Evolutionary conservation across 2,888 invertebrate species (phyloP).

Genomic region (Himalopsyche anomala): DNA sequence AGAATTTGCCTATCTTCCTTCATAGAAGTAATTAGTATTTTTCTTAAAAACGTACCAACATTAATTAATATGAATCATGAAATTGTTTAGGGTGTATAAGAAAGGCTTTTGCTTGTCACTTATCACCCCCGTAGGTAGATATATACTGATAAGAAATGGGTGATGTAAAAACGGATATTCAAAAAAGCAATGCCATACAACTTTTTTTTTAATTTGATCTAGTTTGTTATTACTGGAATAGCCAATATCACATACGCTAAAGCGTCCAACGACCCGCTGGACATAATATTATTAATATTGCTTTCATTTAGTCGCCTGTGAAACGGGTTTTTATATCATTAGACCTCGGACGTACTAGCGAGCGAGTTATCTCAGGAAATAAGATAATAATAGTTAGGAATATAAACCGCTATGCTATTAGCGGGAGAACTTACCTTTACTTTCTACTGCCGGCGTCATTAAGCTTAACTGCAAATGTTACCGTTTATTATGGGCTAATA

Average conservation of each 20-base stretch:
- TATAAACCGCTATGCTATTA: slow-evolving; percentile 31
- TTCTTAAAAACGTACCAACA: too few relatives aligned
- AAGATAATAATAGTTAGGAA: slow-evolving; percentile 17
- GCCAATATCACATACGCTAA: not conserved
- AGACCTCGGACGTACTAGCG: slow-evolving; percentile 1
- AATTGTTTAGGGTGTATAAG: too few relatives aligned
- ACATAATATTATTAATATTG: not conserved
- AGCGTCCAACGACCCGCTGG: slow-evolving; percentile 3
- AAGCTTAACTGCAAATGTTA: slow-evolving; percentile 29
- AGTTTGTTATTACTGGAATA: not conserved
- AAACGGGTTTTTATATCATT: slow-evolving; percentile 15
- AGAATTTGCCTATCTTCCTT: too few relatives aligned
- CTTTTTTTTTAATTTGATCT: too few relatives aligned
- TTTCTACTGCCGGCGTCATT: slow-evolving; percentile 28
- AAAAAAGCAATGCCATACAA: too few relatives aligned
- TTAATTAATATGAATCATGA: too few relatives aligned
- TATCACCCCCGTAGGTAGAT: too few relatives aligned
- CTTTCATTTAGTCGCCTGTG: not conserved
- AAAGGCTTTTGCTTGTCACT: too few relatives aligned
- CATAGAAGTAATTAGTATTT: too few relatives aligned
- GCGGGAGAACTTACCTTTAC: slow-evolving; percentile 30
- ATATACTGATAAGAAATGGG: too few relatives aligned
- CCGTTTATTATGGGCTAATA: slow-evolving; percentile 19
- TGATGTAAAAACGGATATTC: too few relatives aligned
- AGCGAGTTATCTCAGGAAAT: slow-evolving; percentile 20